Conservation (phyloP, 2,797 vertebrate genomes). For the Notolabrus celidotus region DNA sequence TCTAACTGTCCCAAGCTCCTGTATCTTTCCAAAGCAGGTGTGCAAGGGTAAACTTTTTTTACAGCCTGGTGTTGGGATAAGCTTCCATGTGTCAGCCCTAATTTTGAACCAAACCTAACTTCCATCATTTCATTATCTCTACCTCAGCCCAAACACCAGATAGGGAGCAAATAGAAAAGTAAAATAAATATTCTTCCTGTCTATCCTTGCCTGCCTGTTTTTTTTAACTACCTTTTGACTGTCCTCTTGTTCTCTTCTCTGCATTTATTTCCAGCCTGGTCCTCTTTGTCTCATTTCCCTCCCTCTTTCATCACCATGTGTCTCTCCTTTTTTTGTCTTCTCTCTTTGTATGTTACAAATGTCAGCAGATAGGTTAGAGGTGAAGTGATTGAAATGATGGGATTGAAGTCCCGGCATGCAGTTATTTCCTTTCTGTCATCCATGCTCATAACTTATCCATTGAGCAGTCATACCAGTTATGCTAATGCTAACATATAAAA, state of each 20-base stretch:
- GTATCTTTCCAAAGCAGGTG: constrained; percentile 63
- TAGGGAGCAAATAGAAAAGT: constrained; percentile 38
- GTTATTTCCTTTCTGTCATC: constrained; percentile 9
- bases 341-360: constrained; percentile 11
- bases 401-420: constrained; percentile 15
- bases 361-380: constrained; percentile 19
- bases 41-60: constrained; percentile 40
- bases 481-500: constrained; percentile 20
- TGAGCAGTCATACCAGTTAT: constrained; percentile 9
- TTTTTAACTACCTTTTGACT: constrained; percentile 41
- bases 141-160: constrained; percentile 43
- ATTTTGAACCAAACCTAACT: constrained; percentile 49
- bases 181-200: constrained; percentile 54
- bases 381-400: constrained; percentile 26
- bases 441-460: constrained; percentile 14
- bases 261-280: constrained; percentile 11
- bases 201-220: constrained; percentile 13
- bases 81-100: constrained; percentile 49
- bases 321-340: neutral
- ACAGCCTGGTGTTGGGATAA: constrained; percentile 53
- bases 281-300: constrained; percentile 38
- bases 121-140: constrained; percentile 62
- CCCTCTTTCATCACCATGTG: constrained; percentile 11
- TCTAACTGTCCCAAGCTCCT: constrained; percentile 14
- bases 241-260: constrained; percentile 28